These are phyloP conservation scores for Xestobium rufovillosum DNA, from an alignment of 2,888 invertebrate genomes.

Conservation along the genomic window DNA sequence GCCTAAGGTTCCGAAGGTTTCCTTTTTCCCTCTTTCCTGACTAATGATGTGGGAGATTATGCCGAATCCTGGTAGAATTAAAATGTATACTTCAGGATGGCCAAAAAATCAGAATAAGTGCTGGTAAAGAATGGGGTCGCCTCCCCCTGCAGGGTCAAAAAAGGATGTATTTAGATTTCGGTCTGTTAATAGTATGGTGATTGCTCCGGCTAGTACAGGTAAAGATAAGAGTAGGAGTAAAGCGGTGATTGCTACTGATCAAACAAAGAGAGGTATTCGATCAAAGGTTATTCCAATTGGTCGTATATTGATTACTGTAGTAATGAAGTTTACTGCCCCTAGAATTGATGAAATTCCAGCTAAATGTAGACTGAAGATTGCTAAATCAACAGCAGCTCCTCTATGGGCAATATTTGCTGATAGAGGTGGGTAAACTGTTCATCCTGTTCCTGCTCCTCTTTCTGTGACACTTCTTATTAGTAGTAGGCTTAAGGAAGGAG, in stretches of 20 bases:
- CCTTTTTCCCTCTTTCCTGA: constrained; percentile 66
- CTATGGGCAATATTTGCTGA: constrained; percentile 56
- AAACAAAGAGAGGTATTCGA: constrained; percentile 64
- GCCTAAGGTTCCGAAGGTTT: no score
- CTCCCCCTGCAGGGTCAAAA: constrained; percentile 72
- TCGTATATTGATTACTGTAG: constrained; percentile 67
- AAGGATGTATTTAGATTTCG: no score
- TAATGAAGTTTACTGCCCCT: constrained; percentile 74
- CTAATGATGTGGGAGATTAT: no score
- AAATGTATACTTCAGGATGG: no score
- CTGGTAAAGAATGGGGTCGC: constrained; percentile 74
- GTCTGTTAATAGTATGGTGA: constrained; percentile 72
- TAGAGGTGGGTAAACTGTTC: constrained; percentile 60
- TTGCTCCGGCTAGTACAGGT: constrained; percentile 71
- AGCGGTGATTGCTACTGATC: constrained; percentile 62
- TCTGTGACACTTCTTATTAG: no score
- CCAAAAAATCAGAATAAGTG: constrained; percentile 83
- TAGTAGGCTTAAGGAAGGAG: constrained; percentile 73
- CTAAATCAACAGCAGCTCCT: constrained; percentile 63
- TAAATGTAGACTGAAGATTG: no score
- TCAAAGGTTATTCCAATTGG: constrained; percentile 52
- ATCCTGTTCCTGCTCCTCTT: no score
- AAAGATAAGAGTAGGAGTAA: constrained; percentile 59
- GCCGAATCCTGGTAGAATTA: no score
- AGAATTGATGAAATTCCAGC: constrained; percentile 67